Evolutionary conservation across 2,113 vertebrate species (phyloP).

Genomic region (Turnix velox): DNA sequence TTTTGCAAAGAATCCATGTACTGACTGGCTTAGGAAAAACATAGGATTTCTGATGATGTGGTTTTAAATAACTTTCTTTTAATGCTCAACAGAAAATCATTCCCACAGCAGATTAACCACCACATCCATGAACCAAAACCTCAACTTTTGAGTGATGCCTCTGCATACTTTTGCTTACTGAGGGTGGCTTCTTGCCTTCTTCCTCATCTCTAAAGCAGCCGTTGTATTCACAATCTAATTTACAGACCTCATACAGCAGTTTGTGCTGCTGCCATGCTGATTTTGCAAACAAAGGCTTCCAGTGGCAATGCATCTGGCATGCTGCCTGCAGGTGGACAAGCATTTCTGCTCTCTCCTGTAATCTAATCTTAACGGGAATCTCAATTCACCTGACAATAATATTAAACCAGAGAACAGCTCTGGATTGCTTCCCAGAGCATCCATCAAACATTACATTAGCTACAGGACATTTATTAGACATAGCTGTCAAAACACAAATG

Average conservation of each 20-base stretch:
- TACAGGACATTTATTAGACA: background rate
- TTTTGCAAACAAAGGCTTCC: background rate
- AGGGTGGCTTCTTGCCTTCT: background rate
- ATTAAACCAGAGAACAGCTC: background rate
- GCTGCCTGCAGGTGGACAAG: background rate
- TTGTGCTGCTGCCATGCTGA: background rate
- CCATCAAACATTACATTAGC: slow-evolving; percentile 24
- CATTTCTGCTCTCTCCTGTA: background rate
- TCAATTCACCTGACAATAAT: slow-evolving; percentile 1
- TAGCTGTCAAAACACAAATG: slow-evolving; percentile 28
- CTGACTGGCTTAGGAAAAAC: background rate
- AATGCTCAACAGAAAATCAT: background rate
- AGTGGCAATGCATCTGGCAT: background rate
- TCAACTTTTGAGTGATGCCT: background rate
- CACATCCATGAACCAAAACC: background rate
- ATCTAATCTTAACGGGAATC: background rate
- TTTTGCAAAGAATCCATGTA: background rate
- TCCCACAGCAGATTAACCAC: background rate
- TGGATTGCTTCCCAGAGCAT: slow-evolving; percentile 21
- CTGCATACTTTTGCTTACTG: background rate
- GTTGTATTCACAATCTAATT: background rate
- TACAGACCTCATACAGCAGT: background rate
- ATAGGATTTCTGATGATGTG: background rate
- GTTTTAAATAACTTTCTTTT: background rate
- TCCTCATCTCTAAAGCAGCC: background rate